Conservation (phyloP, 2,888 invertebrate species). For the Cephalotes varians region DNA sequence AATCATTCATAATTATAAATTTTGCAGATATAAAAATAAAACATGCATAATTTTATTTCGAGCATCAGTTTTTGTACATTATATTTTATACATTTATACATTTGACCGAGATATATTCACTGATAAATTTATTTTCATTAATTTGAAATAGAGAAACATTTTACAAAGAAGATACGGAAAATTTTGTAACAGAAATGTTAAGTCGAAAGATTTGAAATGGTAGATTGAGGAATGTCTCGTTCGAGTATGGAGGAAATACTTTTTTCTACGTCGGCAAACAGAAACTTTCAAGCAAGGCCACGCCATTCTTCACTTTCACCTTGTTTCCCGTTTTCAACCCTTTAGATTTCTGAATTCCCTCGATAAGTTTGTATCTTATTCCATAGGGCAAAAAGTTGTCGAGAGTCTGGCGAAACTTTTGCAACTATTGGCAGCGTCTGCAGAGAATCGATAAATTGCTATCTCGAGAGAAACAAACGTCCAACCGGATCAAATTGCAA, state of each 20-base stretch:
- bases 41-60: not conserved
- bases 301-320: constrained; percentile 66
- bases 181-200: constrained; percentile 8
- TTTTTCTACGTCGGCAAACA: constrained; percentile 34
- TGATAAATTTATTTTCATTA: not conserved
- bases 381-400: constrained; percentile 60
- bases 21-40: not conserved
- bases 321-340: constrained; percentile 56
- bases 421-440: constrained; percentile 50
- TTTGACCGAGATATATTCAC: not conserved
- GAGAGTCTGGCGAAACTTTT: constrained; percentile 32
- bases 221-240: constrained; percentile 6
- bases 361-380: constrained; percentile 67
- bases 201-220: not conserved
- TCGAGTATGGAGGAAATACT: constrained; percentile 25
- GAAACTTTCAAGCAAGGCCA: constrained; percentile 58
- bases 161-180: not conserved
- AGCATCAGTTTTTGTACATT: not conserved
- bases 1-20: not conserved
- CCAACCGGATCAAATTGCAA: not conserved
- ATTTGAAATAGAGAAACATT: not conserved
- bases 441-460: constrained; percentile 53
- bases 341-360: constrained; percentile 41
- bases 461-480: not conserved
- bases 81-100: too few relatives aligned